phyloP scores from a whole-genome alignment of 2,113 vertebrate species.

The Hydropotes inermis region DNA sequence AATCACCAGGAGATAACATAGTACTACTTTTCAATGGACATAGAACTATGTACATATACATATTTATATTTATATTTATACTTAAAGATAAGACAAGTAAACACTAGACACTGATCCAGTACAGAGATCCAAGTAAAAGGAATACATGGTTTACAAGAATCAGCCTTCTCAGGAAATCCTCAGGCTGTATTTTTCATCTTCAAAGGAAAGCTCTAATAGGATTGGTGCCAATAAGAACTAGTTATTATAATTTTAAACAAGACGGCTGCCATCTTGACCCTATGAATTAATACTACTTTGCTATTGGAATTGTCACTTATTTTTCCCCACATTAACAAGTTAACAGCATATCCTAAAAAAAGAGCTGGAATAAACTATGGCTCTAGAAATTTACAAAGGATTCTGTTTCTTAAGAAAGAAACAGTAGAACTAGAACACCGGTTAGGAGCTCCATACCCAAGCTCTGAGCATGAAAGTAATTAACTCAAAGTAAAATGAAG shows the following conservation, averaged over 20 bases:
- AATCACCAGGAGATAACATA: neutral
- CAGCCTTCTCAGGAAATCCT: neutral
- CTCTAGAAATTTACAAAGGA: neutral
- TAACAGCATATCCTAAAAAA: neutral
- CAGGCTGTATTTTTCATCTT: neutral
- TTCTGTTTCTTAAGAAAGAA: neutral
- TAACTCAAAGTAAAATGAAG: neutral
- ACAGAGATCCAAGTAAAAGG: neutral
- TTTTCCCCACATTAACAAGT: neutral
- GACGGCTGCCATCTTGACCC: accelerated
- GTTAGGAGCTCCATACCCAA: neutral
- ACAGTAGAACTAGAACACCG: neutral
- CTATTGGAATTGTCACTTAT: neutral
- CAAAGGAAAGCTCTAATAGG: neutral
- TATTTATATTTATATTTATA: too few relatives aligned
- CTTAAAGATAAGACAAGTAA: neutral
- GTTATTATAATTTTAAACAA: neutral
- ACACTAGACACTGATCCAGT: neutral
- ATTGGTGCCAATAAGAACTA: neutral
- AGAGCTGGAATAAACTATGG: neutral
- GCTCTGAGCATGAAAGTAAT: neutral
- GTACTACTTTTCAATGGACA: neutral
- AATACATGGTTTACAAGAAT: neutral
- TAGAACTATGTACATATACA: neutral
- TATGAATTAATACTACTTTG: neutral